phyloP scores from a whole-genome alignment of 2,797 vertebrate species.

The Danio kyathit region DNA sequence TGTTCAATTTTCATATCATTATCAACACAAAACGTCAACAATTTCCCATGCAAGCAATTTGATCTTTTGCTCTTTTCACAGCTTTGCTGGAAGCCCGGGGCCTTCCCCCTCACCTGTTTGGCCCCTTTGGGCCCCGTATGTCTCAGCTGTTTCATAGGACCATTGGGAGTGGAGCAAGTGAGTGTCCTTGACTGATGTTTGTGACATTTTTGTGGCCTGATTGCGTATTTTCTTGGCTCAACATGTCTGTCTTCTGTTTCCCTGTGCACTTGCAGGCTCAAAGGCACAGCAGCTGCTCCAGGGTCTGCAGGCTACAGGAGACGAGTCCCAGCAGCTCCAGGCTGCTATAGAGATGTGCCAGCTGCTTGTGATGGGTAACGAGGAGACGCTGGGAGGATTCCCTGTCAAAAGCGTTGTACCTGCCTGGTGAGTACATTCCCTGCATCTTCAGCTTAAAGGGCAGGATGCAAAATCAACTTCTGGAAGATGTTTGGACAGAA shows the following conservation, averaged over 20 bases:
- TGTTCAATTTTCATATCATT: no score
- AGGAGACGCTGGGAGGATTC: slow-evolving; percentile 98
- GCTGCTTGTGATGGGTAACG: slow-evolving; percentile 98
- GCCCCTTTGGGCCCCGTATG: slow-evolving; percentile 98
- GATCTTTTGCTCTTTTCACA: slow-evolving; percentile 65
- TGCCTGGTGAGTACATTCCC: slow-evolving; percentile 84
- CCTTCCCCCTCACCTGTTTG: slow-evolving; percentile 98
- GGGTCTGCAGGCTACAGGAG: slow-evolving; percentile 95
- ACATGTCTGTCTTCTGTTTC: background rate
- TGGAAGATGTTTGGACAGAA: no score
- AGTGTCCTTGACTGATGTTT: slow-evolving; percentile 68
- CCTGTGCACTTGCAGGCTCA: slow-evolving; percentile 83
- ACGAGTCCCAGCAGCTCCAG: slow-evolving; percentile 98
- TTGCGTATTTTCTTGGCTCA: background rate
- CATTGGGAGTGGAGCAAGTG: slow-evolving; percentile 99
- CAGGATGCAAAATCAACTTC: no score
- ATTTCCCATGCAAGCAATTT: background rate
- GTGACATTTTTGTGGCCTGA: background rate
- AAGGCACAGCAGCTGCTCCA: slow-evolving; percentile 98
- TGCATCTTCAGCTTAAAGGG: background rate
- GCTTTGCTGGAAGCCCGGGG: slow-evolving; percentile 97
- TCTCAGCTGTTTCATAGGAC: slow-evolving; percentile 99
- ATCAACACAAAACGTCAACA: no score
- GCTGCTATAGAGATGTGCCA: slow-evolving; percentile 99
- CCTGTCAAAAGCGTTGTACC: slow-evolving; percentile 98